A percentile compares a stretch with the other conserved stretches of the same genome.
Evolutionary conservation across 2,888 invertebrate genomes (phyloP).

Genomic region (Hypomecis punctinalis): DNA sequence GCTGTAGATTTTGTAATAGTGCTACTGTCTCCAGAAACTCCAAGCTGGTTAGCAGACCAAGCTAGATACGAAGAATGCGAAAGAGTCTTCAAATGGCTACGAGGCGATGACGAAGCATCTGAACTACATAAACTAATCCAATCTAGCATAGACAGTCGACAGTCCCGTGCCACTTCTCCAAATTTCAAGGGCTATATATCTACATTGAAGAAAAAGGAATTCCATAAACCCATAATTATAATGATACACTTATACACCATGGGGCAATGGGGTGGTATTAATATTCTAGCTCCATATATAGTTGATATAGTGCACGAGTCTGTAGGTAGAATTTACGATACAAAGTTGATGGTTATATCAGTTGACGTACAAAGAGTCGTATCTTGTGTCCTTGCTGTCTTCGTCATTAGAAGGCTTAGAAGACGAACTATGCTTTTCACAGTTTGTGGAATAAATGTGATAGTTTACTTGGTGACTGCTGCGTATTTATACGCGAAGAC

Average conservation of each 20-base stretch:
- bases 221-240: conserved; percentile 83
- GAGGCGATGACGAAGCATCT: conserved; percentile 78
- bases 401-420: conserved; percentile 83
- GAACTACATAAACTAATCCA: conserved; percentile 68
- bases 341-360: conserved; percentile 86
- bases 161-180: conserved; percentile 64
- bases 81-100: conserved; percentile 81
- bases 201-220: conserved; percentile 69
- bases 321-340: conserved; percentile 83
- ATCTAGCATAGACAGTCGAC: conserved; percentile 52
- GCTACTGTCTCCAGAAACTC: conserved; percentile 84
- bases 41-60: conserved; percentile 86
- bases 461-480: conserved; percentile 58
- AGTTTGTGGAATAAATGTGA: conserved; percentile 58
- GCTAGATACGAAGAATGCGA: conserved; percentile 82
- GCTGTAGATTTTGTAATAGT: conserved; percentile 73
- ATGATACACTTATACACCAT: conserved; percentile 85
- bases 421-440: conserved; percentile 64
- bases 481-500: conserved; percentile 60
- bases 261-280: conserved; percentile 87
- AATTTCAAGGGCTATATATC: conserved; percentile 32
- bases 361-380: conserved; percentile 86
- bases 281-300: conserved; percentile 87
- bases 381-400: conserved; percentile 84
- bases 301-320: conserved; percentile 83